A percentile compares a stretch with the other conserved stretches of the same genome.
Conservation (phyloP, 2,888 invertebrate species). For the Chironomus tentans region DNA sequence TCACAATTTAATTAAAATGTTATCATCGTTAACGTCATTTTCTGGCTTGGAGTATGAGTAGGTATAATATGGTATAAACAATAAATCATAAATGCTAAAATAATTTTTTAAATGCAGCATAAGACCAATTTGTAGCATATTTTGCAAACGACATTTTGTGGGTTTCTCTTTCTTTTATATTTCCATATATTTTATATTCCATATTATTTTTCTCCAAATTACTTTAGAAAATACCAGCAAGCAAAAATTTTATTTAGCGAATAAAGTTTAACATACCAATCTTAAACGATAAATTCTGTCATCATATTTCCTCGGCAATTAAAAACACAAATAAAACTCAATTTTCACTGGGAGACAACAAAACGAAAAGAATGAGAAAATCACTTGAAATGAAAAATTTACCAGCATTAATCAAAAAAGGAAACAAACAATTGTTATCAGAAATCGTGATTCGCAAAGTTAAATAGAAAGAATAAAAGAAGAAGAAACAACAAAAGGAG, state of each 20-base stretch:
- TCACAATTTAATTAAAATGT: conserved; percentile 24
- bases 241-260: no score
- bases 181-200: no score
- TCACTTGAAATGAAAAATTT: conserved; percentile 11
- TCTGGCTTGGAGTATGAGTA: not conserved
- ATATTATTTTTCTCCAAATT: no score
- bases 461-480: conserved; percentile 12
- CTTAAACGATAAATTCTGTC: not conserved
- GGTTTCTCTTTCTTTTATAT: not conserved
- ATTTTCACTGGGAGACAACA: no score
- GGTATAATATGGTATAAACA: not conserved
- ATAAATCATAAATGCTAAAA: not conserved
- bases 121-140: not conserved
- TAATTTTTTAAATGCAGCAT: not conserved
- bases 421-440: conserved; percentile 20
- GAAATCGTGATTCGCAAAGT: conserved; percentile 19
- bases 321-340: no score
- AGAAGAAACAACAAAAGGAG: not conserved
- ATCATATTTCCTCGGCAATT: not conserved
- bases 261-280: not conserved
- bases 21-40: conserved; percentile 13
- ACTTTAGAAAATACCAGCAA: no score
- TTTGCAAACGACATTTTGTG: not conserved
- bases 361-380: not conserved
- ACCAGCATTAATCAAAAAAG: conserved; percentile 17